Base-by-base conservation (phyloP, 2,113 vertebrate species). In the Ammodytes marinus region DNA sequence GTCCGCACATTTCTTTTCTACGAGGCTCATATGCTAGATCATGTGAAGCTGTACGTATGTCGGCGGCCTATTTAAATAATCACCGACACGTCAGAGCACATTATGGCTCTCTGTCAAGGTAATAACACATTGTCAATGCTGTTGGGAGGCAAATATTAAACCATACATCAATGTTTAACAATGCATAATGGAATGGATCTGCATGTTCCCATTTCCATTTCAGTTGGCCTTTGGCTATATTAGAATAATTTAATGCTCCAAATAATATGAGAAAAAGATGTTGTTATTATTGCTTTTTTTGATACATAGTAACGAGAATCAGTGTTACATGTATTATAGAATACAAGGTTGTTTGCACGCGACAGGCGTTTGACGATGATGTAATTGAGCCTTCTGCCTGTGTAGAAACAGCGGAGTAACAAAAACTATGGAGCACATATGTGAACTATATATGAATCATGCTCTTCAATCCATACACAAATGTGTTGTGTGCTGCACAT, bases 151-250 rank as follows among this genome's bases (percentile, higher is more conserved):
- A 93, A 94, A 95, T 94, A 95, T 95, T 94, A 95, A 95, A 93
- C 91, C 92, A 95, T 95, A 92, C 90, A 95, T 95, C 95, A 95
- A 87, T 79, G 83, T 94, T 94, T 94, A 94, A 95, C 91, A 91
- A 92, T 93, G 92, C 90, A 93, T 92, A 94, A 92, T 93, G 85
- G 88, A 92, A 90, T 90, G 86, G 84, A 93, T 94, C 88, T 91
- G 90, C 93, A 91, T 94, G 91, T 92, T 90, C 74, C 86, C 54
- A 80, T 76, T 93, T 92, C 88, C 93, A 93, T 94, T 95, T 90
- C 90, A 87, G 79, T 81, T 92, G 86, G 87, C 94, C 92, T 86
- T 91, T 74, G 87, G 93, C 92, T 88, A 91, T 94, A 90, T 92
- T 90, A 85, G 88, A 92, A 93, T 93, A 91, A 93, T 94, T 93